Evolutionary conservation across 2,797 vertebrate genomes (phyloP).

Genomic region (Onychomys leucogaster): DNA sequence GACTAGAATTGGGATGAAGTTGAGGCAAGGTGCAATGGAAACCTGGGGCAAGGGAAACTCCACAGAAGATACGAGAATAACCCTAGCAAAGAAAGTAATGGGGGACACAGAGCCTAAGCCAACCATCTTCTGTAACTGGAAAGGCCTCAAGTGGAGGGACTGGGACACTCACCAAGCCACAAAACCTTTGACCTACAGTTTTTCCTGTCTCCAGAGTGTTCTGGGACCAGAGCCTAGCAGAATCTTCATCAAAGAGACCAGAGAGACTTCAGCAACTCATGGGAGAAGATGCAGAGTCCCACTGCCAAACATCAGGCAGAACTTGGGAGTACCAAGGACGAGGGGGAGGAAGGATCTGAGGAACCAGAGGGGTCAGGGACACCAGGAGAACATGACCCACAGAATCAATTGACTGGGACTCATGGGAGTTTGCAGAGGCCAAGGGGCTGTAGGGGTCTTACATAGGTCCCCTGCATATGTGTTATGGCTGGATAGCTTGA

Average conservation of each 20-base stretch:
- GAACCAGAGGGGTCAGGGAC: not conserved
- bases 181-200: not conserved
- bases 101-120: not conserved
- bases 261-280: not conserved
- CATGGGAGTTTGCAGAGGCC: not conserved
- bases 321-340: not conserved
- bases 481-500: not conserved
- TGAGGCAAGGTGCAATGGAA: not conserved
- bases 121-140: not conserved
- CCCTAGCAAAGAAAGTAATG: not conserved
- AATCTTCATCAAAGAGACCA: not conserved
- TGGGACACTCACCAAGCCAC: not conserved
- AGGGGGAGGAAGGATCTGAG: not conserved
- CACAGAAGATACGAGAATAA: not conserved
- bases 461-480: not conserved
- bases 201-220: not conserved
- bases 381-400: not conserved
- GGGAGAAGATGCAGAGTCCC: not conserved
- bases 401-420: not conserved
- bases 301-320: not conserved
- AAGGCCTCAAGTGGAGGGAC: not conserved
- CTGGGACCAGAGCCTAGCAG: not conserved
- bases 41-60: not conserved
- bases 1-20: not conserved
- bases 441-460: not conserved